phyloP scores from a whole-genome alignment of 23 tunicate species.

The Ciona savignyi region DNA sequence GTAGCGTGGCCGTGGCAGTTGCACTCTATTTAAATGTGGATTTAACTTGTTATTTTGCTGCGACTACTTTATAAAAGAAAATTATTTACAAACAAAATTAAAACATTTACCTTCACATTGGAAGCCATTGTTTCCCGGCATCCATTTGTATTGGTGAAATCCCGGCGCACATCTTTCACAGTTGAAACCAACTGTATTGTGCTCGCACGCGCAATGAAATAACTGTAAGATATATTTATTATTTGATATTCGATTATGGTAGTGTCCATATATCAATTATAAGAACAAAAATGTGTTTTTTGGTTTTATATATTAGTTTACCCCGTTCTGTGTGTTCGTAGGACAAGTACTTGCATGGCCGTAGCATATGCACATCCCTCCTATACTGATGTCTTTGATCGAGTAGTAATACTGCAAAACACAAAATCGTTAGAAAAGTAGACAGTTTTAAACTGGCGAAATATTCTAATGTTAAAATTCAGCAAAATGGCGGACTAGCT shows the following conservation, averaged over 20 bases:
- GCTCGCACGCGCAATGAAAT: conserved; percentile 65
- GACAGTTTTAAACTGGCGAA: neutral
- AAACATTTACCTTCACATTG: conserved; percentile 73
- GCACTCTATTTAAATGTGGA: no score
- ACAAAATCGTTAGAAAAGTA: no score
- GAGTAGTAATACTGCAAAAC: conserved; percentile 93
- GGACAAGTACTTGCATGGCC: conserved; percentile 89
- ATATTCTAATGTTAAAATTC: neutral
- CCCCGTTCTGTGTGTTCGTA: conserved; percentile 36
- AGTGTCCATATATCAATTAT: no score
- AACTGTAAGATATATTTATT: conserved; percentile 25
- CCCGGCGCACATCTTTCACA: conserved; percentile 72
- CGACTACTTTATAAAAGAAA: neutral
- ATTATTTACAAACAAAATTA: no score
- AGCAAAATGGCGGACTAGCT: neutral
- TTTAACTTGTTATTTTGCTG: neutral
- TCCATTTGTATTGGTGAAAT: conserved; percentile 74
- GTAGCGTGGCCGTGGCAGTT: conserved; percentile 91
- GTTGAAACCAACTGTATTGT: conserved; percentile 81
- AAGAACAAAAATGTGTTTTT: neutral
- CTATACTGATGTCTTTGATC: conserved; percentile 90
- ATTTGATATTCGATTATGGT: neutral
- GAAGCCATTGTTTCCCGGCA: conserved; percentile 74
- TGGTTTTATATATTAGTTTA: conserved; percentile 12
- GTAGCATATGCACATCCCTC: conserved; percentile 94